phyloP scores from a whole-genome alignment of 1,140 invertebrate genomes.

The Campoletis sonorensis region DNA sequence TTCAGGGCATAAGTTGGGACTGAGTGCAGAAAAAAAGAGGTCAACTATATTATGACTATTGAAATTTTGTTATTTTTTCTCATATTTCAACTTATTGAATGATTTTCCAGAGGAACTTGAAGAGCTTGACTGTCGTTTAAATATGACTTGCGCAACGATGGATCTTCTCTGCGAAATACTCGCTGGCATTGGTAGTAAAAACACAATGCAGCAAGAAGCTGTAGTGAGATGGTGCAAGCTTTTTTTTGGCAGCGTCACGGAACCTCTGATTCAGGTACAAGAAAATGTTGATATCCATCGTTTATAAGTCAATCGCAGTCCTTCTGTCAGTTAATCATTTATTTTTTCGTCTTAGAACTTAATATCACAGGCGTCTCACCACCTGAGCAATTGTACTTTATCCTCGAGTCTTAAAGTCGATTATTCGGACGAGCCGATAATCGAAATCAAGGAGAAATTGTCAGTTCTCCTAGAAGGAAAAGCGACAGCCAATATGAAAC shows the following conservation, averaged over 20 bases:
- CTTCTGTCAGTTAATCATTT: neutral
- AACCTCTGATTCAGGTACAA: constrained; percentile 65
- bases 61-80: too few relatives aligned
- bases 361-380: constrained; percentile 52
- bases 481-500: constrained; percentile 54
- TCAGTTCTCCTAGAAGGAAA: constrained; percentile 51
- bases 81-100: neutral
- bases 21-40: too few relatives aligned
- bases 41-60: too few relatives aligned
- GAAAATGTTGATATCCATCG: constrained; percentile 29
- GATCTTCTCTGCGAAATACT: constrained; percentile 71
- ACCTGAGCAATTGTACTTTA: constrained; percentile 48
- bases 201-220: constrained; percentile 67
- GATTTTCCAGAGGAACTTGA: constrained; percentile 68
- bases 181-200: constrained; percentile 67
- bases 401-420: constrained; percentile 46
- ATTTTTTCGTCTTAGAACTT: constrained; percentile 53
- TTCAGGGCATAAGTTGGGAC: too few relatives aligned
- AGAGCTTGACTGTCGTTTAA: constrained; percentile 68
- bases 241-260: constrained; percentile 67
- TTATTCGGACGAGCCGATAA: constrained; percentile 41
- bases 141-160: constrained; percentile 65
- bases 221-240: constrained; percentile 71
- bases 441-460: constrained; percentile 51
- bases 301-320: neutral